These are phyloP conservation scores for Oreochromis grahami DNA, from an alignment of 2,797 vertebrate species.

Conservation along the genomic window DNA sequence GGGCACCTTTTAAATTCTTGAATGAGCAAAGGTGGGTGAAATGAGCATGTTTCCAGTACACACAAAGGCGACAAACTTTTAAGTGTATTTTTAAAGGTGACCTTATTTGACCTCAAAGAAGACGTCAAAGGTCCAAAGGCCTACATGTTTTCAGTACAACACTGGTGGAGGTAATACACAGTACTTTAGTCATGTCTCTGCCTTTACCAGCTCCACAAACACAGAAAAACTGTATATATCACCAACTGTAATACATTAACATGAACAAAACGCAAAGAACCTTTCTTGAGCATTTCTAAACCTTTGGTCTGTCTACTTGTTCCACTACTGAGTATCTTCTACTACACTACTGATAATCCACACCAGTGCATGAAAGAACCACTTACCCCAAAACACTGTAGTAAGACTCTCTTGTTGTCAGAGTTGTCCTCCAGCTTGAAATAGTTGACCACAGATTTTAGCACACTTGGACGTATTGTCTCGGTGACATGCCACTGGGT, in stretches of 20 bases:
- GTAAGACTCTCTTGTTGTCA: constrained; percentile 71
- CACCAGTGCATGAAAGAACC: neutral
- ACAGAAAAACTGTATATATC: neutral
- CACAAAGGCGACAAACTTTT: neutral
- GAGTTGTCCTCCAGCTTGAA: constrained; percentile 64
- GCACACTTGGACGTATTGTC: constrained; percentile 62
- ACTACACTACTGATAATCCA: neutral
- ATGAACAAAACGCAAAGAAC: neutral
- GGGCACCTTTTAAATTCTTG: neutral
- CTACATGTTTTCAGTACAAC: neutral
- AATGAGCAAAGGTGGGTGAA: neutral
- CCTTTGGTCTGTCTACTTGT: neutral
- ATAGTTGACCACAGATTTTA: constrained; percentile 59
- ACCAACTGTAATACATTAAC: neutral
- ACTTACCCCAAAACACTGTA: constrained; percentile 82
- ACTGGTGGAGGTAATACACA: neutral
- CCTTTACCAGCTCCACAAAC: neutral
- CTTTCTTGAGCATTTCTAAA: neutral
- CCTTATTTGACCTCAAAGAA: neutral
- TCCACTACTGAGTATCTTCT: neutral
- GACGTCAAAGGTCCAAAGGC: neutral
- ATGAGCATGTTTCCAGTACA: neutral
- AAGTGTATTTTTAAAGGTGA: neutral
- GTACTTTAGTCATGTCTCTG: neutral
- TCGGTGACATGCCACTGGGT: constrained; percentile 59